Evolutionary conservation across 2,888 invertebrate species (phyloP), one percentile per base, ranked within the genome.

Genomic region (Aphrophora alni): DNA sequence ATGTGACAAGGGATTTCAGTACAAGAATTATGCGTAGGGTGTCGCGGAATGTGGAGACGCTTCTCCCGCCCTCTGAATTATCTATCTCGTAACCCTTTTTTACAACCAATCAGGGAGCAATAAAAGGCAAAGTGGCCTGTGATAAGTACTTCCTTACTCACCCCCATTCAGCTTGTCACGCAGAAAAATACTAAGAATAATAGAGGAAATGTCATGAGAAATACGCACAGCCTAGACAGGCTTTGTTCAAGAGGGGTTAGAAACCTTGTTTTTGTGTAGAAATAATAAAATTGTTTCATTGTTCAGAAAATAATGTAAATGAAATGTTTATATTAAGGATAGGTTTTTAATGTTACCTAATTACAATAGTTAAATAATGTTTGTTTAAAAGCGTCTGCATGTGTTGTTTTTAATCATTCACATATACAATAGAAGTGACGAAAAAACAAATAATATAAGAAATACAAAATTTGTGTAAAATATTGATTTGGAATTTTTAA

Each of bases 31-130:
- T 28, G 51, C 59, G 79, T 8, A 38, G 75, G 75, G 44, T 24
- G 38, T 27, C 21, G 51, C 25, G 78, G 72, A 33, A 25, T 38
- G 51, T 17, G 14, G 70, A 24, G 78, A 71, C 78, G 33, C 33
- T 33, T 5, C 33, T 33, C 5, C n/a, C n/a, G 78, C 78, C 74
- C 38, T 27, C 78, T 79, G 81, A 81, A 81, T 81, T 81, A 81
- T 81, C 81, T 78, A 59, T 59, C 81, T 81, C 70, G 81, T 78
- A 81, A 81, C 81, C 81, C 81, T 81, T 81, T 81, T 81, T 81
- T 81, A 81, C 75, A 70, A 72, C 75, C 81, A 78, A 81, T 81
- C 81, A 81, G 81, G 81, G 81, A 81, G 81, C 78, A 71, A 78
- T 81, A 81, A 81, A 81, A 80, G 74, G 51, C 78, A 75, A 77